Evolutionary conservation across 2,797 vertebrate genomes (phyloP).

Genomic region (Danio kyathit): DNA sequence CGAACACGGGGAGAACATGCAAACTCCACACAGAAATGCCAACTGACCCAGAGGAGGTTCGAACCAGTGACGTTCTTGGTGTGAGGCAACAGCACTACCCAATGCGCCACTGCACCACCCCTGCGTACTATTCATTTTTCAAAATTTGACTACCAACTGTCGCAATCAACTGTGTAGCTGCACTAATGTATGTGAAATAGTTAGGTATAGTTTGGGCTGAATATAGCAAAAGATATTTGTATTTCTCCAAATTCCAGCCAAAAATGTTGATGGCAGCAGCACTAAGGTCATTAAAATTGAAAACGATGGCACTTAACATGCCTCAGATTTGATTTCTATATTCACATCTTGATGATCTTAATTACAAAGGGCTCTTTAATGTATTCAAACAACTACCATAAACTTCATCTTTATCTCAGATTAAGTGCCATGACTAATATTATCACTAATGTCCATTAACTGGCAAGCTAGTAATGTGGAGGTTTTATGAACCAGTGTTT

Average conservation of each 20-base stretch:
- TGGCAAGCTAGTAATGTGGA: conserved; percentile 19
- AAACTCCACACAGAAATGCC: too few relatives aligned
- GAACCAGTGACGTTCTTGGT: too few relatives aligned
- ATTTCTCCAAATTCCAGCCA: not conserved
- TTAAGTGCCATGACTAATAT: conserved; percentile 38
- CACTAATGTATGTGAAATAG: too few relatives aligned
- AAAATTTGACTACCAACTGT: too few relatives aligned
- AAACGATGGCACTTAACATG: not conserved
- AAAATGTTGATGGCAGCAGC: not conserved
- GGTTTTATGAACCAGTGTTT: conserved; percentile 36
- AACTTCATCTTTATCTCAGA: conserved; percentile 24
- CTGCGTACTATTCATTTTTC: too few relatives aligned
- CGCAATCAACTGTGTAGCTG: too few relatives aligned
- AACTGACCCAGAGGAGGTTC: too few relatives aligned
- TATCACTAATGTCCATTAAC: conserved; percentile 40
- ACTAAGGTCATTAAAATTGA: not conserved
- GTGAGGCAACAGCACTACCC: too few relatives aligned
- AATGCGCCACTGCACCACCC: too few relatives aligned
- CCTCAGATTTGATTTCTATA: not conserved
- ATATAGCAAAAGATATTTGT: not conserved
- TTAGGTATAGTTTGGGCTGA: too few relatives aligned
- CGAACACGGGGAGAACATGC: too few relatives aligned
- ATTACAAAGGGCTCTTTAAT: conserved; percentile 7
- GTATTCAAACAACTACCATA: not conserved
- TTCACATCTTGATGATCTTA: conserved; percentile 13